phyloP scores from a whole-genome alignment of 2,113 vertebrate genomes.

The Lepidothrix coronata region DNA sequence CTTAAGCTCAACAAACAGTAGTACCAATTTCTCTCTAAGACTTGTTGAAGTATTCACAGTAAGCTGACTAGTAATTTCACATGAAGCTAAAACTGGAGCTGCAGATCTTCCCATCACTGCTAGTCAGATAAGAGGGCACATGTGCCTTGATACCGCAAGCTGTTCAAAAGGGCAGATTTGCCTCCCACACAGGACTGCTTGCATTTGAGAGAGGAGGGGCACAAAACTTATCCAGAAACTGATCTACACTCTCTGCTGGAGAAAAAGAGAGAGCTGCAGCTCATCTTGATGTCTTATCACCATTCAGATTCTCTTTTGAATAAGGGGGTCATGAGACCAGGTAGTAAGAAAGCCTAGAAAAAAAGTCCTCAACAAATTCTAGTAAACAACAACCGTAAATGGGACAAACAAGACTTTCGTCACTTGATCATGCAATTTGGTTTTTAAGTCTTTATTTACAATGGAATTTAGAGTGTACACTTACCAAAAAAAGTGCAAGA shows the following conservation, averaged over 20 bases:
- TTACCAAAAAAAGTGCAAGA: background rate
- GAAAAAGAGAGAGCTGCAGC: background rate
- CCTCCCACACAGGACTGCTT: background rate
- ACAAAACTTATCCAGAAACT: background rate
- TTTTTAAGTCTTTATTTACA: background rate
- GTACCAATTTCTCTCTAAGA: background rate
- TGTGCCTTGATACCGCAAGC: background rate
- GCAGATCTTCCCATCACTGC: background rate
- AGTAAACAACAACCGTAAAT: background rate
- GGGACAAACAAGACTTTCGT: background rate
- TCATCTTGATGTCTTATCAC: background rate
- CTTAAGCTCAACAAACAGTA: background rate
- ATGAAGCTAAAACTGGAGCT: background rate
- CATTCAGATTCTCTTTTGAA: background rate
- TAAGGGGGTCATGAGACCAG: background rate
- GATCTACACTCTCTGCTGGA: background rate
- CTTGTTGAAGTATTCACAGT: background rate
- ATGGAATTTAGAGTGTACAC: background rate
- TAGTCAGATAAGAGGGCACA: conserved; percentile 17
- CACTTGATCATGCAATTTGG: background rate
- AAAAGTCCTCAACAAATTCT: background rate
- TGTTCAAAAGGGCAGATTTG: background rate
- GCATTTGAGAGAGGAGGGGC: background rate
- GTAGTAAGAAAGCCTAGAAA: background rate
- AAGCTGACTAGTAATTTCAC: background rate